phyloP scores from a whole-genome alignment of 1,140 invertebrate genomes.

The Tachypleus tridentatus region DNA sequence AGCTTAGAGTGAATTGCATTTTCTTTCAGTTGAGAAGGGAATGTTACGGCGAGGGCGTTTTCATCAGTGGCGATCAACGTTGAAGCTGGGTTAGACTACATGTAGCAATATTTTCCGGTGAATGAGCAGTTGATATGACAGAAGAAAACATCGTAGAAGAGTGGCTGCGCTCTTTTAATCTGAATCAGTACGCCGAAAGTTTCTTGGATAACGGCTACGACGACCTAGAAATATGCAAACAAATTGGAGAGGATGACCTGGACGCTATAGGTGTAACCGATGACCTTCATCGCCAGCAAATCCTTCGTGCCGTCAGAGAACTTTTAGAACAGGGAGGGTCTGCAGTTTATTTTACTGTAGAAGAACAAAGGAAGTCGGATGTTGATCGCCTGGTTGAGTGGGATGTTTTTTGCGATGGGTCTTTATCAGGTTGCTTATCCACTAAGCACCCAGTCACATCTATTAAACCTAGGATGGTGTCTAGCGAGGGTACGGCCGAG shows the following conservation, averaged over 20 bases:
- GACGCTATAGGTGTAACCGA: conserved; percentile 88
- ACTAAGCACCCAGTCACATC: no score
- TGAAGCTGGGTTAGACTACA: no score
- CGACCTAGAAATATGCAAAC: conserved; percentile 90
- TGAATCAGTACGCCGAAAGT: conserved; percentile 79
- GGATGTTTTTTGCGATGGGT: no score
- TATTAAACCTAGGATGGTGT: no score
- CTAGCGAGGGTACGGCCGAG: no score
- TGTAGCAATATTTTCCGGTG: no score
- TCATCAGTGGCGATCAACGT: no score
- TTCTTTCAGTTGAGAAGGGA: no score
- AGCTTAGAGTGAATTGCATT: no score
- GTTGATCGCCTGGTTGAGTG: no score
- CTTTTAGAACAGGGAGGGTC: conserved; percentile 81
- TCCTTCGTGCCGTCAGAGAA: conserved; percentile 70
- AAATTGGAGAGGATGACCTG: conserved; percentile 85
- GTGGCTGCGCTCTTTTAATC: conserved; percentile 78
- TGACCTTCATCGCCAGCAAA: conserved; percentile 57
- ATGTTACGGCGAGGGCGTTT: no score
- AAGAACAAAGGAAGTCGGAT: conserved; percentile 39
- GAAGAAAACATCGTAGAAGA: conserved; percentile 74
- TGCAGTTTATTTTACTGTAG: conserved; percentile 81
- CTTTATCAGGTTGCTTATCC: no score
- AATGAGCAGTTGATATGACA: neutral
- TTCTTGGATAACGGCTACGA: conserved; percentile 95